Base-by-base conservation (phyloP, 2,888 invertebrate genomes). In the Drosophila nr. fundita region DNA sequence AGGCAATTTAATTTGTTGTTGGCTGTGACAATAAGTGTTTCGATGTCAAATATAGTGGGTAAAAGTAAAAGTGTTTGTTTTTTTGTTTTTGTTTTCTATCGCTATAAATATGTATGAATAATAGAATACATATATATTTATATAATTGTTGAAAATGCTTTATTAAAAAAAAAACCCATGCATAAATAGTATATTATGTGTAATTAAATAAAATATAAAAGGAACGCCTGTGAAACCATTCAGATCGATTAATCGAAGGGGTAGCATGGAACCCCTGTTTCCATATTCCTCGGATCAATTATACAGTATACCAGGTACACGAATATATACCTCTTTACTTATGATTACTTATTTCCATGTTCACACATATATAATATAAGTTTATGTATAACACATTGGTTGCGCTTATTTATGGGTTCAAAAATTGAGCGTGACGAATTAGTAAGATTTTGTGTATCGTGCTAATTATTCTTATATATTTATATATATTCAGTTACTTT, bases 221-320 rank as follows among this genome's bases (percentile, higher is more conserved):
- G 93, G 93, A 92, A 92, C 93, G 87, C 93, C 93, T 85, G 92
- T 92, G 81, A 93, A 93, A 92, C 93, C 93, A 89, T 91, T 93
- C 89, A 92, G 93, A 90, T 92, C 93, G 81, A 93, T 93, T 90
- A 93, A 93, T 88, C 92, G 92, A 83, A 92, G 93, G 89, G 93
- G 93, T 91, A 93, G 92, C 90, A 92, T 93, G 92, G 93, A 92
- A 83, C 92, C 93, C 87, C 91, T 92, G 88, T 92, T 92, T 89
- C 91, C 93, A 86, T 93, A 92, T 92, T 87, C 92, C 86, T 91
- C 92, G 90, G 93, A 93, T 91, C 93, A 93, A 89, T 93, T 93
- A 82, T 93, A 93, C 92, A 93, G 93, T 91, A 92, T 93, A 89
- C 93, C 93, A 92, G 93, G 93, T 93, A 93, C 88, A 91, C 86